Evolutionary conservation across 2,113 vertebrate genomes (phyloP), one percentile per base, ranked within the genome.

Genomic region (Fregata magnificens): DNA sequence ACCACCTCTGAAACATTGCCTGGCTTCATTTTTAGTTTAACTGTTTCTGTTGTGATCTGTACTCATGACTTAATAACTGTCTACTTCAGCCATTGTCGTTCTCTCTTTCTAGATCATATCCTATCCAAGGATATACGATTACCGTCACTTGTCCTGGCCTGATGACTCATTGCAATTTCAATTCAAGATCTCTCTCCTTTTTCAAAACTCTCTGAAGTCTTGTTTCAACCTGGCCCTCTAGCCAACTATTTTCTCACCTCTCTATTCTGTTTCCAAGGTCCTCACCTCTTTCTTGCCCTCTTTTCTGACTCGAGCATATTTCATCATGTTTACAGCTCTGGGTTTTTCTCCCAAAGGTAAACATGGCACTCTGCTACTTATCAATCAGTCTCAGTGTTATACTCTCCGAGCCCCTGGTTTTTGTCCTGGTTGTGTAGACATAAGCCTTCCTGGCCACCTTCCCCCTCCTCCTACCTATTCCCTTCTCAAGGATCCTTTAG

Each of bases 281-380:
- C 83, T 96, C 94, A 95, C 95, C 93, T 95, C 81, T 93, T 95
- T 70, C 63, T 77, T 96, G 88, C 91, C 91, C 96, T 93, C 88
- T 95, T 78, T 90, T 74, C 82, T 95, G 67, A 82, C 61, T 95
- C 1, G 0, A 90, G 86, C 61, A 53, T 98, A 97, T 97, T 97
- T 97, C 95, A 95, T 95, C 93, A 82, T 95, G 91, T 97, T 98
- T 97, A 95, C 95, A 88, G 78, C 95, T 88, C 91, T 95, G 92
- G 61, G 55, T 82, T 93, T 95, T 97, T 78, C 69, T 92, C 89
- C 77, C 92, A 90, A 82, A 96, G 83, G 91, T 97, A 98, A 98
- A 98, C 96, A 92, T 73, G 92, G 83, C 91, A 84, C 78, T 97
- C 93, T 97, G 95, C 86, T 97, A 94, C 95, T 96, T 98, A 97